These are phyloP conservation scores for Neodon shergylaensis DNA, from an alignment of 2,113 vertebrate species.

Conservation along the genomic window DNA sequence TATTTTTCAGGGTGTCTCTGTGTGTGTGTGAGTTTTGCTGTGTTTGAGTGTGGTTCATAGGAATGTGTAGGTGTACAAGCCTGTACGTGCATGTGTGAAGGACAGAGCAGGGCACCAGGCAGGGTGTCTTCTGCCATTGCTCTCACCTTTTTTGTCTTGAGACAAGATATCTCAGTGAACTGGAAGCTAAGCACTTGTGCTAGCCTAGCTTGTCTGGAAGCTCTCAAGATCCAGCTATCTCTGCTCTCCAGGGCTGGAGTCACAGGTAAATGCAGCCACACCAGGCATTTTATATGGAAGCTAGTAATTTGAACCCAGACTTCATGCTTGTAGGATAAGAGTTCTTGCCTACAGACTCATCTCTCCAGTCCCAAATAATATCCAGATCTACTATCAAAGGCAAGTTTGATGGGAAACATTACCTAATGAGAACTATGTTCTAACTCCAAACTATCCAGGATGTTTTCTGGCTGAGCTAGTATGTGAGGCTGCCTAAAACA, in stretches of 20 bases:
- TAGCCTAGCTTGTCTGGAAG: background rate
- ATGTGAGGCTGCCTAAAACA: background rate
- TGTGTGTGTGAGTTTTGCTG: background rate
- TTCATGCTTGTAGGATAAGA: background rate
- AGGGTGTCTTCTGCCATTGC: background rate
- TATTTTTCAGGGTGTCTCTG: background rate
- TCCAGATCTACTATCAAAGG: background rate
- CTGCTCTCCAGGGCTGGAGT: background rate
- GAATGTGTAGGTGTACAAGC: background rate
- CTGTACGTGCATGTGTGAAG: background rate
- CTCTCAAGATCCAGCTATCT: too few species aligned
- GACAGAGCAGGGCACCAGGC: background rate
- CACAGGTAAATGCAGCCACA: fast-evolving
- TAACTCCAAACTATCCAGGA: background rate
- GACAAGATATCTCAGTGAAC: background rate
- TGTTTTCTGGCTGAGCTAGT: background rate
- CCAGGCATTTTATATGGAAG: background rate
- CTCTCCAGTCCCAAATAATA: background rate
- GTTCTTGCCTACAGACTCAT: background rate
- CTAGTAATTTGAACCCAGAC: background rate
- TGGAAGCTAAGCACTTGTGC: background rate
- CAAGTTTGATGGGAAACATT: background rate
- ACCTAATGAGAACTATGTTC: background rate
- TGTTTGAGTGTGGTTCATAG: background rate
- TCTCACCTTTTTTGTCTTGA: background rate